Evolutionary conservation across 2,797 vertebrate genomes (phyloP).

Genomic region (Etheostoma perlongum): DNA sequence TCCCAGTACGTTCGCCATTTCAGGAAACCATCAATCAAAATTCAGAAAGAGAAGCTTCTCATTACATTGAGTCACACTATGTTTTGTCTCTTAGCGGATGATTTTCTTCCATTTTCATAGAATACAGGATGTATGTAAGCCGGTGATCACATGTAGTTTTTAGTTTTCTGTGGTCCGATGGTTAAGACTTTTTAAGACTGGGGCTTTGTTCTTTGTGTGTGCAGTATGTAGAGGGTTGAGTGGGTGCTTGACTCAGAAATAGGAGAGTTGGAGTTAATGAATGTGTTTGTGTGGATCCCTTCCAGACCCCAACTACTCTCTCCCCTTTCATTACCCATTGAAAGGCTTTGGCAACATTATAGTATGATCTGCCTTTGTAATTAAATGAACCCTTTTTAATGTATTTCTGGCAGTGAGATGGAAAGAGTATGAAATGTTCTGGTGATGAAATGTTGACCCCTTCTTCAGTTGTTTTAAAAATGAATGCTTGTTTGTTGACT

Average conservation of each 20-base stretch:
- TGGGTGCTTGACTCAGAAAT: slow-evolving; percentile 50
- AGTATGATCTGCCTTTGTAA: slow-evolving; percentile 8
- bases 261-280: slow-evolving; percentile 61
- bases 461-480: not conserved
- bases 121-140: slow-evolving; percentile 44
- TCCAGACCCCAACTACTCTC: slow-evolving; percentile 23
- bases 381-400: slow-evolving; percentile 22
- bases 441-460: slow-evolving; percentile 25
- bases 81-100: slow-evolving; percentile 56
- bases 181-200: slow-evolving; percentile 43
- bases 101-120: slow-evolving; percentile 34
- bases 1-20: slow-evolving; percentile 41
- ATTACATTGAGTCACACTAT: slow-evolving; percentile 49
- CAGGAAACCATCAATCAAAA: slow-evolving; percentile 66
- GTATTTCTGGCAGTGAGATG: slow-evolving; percentile 16
- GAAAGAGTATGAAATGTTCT: not conserved
- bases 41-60: slow-evolving; percentile 56
- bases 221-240: slow-evolving; percentile 27
- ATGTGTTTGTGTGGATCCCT: slow-evolving; percentile 43
- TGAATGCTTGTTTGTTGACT: not conserved
- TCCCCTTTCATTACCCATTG: slow-evolving; percentile 64
- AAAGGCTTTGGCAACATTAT: slow-evolving; percentile 45
- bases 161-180: slow-evolving; percentile 52
- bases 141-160: slow-evolving; percentile 49
- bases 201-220: slow-evolving; percentile 45